A percentile compares a stretch with the other conserved stretches of the same genome.
Evolutionary conservation across 2,113 vertebrate species (phyloP).

Genomic region (Ivindomyrus marchei): DNA sequence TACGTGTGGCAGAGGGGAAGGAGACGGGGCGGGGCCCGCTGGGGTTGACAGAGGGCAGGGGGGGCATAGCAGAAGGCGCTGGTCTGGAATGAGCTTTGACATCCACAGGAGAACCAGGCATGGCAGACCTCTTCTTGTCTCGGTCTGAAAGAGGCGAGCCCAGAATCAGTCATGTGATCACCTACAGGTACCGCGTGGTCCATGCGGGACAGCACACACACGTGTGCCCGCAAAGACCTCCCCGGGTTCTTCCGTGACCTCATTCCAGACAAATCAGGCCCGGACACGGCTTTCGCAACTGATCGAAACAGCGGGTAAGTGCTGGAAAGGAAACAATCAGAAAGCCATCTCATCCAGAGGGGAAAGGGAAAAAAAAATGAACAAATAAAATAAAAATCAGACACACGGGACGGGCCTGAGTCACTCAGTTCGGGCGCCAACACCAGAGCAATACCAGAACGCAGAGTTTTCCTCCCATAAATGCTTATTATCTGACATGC

Average conservation of each 20-base stretch:
- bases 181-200: neutral
- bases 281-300: neutral
- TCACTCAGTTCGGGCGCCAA: neutral
- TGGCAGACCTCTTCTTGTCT: slow-evolving; percentile 91
- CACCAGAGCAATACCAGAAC: neutral
- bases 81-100: slow-evolving; percentile 94
- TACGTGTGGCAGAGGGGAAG: slow-evolving; percentile 87
- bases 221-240: neutral
- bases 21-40: slow-evolving; percentile 82
- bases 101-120: slow-evolving; percentile 97
- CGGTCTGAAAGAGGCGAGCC: slow-evolving; percentile 59
- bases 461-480: neutral
- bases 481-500: neutral
- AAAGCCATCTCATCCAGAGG: neutral
- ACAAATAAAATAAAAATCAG: slow-evolving; percentile 6
- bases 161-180: slow-evolving; percentile 12
- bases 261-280: neutral
- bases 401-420: neutral
- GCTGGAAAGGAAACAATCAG: neutral
- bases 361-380: neutral
- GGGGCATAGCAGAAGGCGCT: slow-evolving; percentile 86
- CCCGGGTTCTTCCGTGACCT: neutral
- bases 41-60: slow-evolving; percentile 84
- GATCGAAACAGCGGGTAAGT: neutral
- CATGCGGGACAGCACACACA: neutral